Conservation (phyloP, 2,113 vertebrate genomes). For the Formicarius rufipectus region DNA sequence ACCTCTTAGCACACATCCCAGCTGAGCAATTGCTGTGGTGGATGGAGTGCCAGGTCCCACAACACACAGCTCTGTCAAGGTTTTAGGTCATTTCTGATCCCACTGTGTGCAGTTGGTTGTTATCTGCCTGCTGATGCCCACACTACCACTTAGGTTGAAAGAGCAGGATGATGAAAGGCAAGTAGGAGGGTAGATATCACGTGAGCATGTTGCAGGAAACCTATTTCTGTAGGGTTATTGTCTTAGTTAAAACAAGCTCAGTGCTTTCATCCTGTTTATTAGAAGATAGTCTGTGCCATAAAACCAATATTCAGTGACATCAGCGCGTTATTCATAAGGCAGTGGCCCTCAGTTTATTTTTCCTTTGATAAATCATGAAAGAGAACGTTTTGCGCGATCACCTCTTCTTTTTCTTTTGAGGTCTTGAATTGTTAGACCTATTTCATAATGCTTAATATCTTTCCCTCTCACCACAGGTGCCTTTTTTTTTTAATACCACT, state of each 20-base stretch:
- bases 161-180: neutral
- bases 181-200: neutral
- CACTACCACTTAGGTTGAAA: neutral
- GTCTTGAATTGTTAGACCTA: neutral
- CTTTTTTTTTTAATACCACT: neutral
- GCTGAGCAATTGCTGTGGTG: neutral
- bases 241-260: neutral
- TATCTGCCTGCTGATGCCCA: neutral
- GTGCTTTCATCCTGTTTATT: neutral
- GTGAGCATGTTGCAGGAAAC: neutral
- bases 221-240: neutral
- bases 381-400: neutral
- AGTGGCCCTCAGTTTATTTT: neutral
- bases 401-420: neutral
- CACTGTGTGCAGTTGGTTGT: neutral
- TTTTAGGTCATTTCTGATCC: neutral
- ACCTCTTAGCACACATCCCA: neutral
- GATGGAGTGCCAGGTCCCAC: neutral
- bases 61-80: fast-evolving
- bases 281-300: neutral
- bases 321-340: neutral
- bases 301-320: neutral
- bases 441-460: neutral
- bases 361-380: neutral
- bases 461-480: neutral